Base-by-base conservation (phyloP, 30 jellyfish, hydroid and myxozoan species). In the Chironex yamaguchii region DNA sequence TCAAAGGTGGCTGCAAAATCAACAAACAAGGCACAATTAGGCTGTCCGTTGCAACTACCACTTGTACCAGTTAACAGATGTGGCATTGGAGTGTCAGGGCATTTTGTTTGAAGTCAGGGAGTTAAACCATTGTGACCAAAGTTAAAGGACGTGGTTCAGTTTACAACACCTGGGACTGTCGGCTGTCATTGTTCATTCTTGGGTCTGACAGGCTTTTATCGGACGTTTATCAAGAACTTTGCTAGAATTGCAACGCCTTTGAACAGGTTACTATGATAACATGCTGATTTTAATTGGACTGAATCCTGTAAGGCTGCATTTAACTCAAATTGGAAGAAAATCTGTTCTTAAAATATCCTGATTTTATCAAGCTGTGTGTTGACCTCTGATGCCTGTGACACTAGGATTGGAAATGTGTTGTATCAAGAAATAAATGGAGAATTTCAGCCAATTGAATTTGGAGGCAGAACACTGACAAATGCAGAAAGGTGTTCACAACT, bases 401-500 rank as follows among this genome's bases (percentile, higher is more conserved):
- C 13, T 25, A 58, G 62, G 14, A 67, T 67, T 3, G 80, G 80
- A 0, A 17, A 20, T 29, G 80, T 0, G 0, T 67, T 67, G 63
- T 23, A 24, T 0, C 80, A 67, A 0, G 80, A 67, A 35, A 6
- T 17, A 0, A 29, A 67, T n/a, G 80, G 80, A 30, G 22, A 67
- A 3, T 67, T 0, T 12, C 0, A 29, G 62, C 80, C 0, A 67
- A n/a, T 67, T 0, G 0, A 23, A 22, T 67, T 23, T 30, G 80
- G 80, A 67, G 80, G 80, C 22, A 0, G 22, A 67, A 0, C 30
- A 4, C 0, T 67, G 63, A 3, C 65, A 12, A 12, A 26, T 3
- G 80, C 80, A 17, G 80, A 67, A 67, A 30, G 80, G 30, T 11
- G 63, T 25, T 67, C 12, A 30, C 58, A 9, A 67, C 80, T 23